Evolutionary conservation across 2,113 vertebrate species (phyloP).

Genomic region (Amia ocellicauda): DNA sequence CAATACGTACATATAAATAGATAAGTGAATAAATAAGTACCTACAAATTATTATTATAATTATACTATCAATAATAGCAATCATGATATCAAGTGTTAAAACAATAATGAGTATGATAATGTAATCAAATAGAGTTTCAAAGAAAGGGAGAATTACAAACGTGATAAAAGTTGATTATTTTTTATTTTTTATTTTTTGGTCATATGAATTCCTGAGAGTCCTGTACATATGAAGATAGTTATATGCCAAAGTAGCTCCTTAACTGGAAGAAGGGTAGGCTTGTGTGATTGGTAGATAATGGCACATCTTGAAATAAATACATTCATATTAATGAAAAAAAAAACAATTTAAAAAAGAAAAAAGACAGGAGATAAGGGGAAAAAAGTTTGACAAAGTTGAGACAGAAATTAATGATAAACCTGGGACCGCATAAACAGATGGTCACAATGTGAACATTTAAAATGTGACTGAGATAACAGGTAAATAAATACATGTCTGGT

Average conservation of each 20-base stretch:
- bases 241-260: slow-evolving; percentile 64
- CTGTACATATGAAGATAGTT: slow-evolving; percentile 54
- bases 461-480: slow-evolving; percentile 31
- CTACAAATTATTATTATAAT: too few relatives aligned
- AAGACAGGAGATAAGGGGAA: background rate
- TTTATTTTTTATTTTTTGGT: slow-evolving; percentile 14
- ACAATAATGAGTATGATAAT: slow-evolving; percentile 32
- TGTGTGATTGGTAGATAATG: slow-evolving; percentile 45
- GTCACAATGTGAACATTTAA: slow-evolving; percentile 34
- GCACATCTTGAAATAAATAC: slow-evolving; percentile 26
- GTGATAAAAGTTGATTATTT: slow-evolving; percentile 24
- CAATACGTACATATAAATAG: slow-evolving; percentile 59
- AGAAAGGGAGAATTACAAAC: slow-evolving; percentile 32
- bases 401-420: slow-evolving; percentile 34
- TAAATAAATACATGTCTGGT: slow-evolving; percentile 40
- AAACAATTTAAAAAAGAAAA: background rate
- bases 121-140: slow-evolving; percentile 24
- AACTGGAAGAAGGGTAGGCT: slow-evolving; percentile 37
- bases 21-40: too few relatives aligned
- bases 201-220: slow-evolving; percentile 14
- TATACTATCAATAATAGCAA: slow-evolving; percentile 2
- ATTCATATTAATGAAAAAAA: slow-evolving; percentile 20
- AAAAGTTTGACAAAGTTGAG: too few relatives aligned
- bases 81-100: slow-evolving; percentile 10
- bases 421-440: slow-evolving; percentile 19